Base-by-base conservation (phyloP, 2,888 invertebrate species). In the Epicampocera succincta region DNA sequence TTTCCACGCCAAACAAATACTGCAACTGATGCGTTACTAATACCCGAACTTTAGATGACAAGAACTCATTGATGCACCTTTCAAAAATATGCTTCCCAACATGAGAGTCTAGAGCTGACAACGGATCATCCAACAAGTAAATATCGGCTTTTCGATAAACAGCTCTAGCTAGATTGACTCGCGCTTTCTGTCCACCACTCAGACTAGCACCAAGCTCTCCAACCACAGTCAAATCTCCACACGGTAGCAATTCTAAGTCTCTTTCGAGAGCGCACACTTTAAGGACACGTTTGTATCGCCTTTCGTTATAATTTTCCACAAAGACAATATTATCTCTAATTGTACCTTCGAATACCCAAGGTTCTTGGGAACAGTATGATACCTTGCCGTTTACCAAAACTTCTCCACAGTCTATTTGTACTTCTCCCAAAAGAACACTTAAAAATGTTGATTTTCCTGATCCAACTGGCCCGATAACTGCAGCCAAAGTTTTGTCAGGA, bases 261-360 rank as follows among this genome's bases (percentile, higher is more conserved):
- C 92, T 91, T 84, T 93, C 92, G 73, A 95, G 88, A 1, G 94
- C 93, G 87, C 94, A 94, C 0, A 92, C 93, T 78, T 92, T 92
- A 0, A 94, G 90, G 0, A 94, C 93, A 65, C 91, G 91, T 12
- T 89, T 87, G 77, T 91, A 91, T 3, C 91, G 88, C 6, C 91
- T 87, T 61, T 95, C 94, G 93, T 95, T 82, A 93, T 92, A 87
- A 93, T 91, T 90, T 81, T 92, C 93, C 0, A 98, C 98, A 90
- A 99, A 99, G 1, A 98, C 90, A 84, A 99, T 97, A 90, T 99
- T 99, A 87, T 98, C 97, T 11, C 96, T 93, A 0, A 99, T 95
- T 81, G 96, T 95, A 29, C 95, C 93, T 91, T 90, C 93, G 86
- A 95, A 95, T 8, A 95, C 91, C 97, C 97, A 98, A 0, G 97